These are phyloP conservation scores for Cerastis rubricosa DNA, from an alignment of 2,888 invertebrate species.

Conservation along the genomic window DNA sequence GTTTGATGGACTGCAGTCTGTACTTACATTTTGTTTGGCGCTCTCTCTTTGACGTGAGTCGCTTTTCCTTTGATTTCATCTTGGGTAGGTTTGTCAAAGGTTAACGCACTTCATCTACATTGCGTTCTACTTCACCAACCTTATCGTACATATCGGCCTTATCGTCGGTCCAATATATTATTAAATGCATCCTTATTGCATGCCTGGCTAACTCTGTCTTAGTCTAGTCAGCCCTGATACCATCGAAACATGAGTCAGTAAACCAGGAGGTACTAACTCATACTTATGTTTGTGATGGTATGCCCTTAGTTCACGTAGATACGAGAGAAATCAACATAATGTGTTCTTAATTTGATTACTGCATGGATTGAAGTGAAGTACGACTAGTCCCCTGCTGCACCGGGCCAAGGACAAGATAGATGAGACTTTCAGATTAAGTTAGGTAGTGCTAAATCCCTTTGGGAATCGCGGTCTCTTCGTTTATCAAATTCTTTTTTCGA, in stretches of 20 bases:
- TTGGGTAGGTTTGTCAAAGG: slow-evolving; percentile 21
- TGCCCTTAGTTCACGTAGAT: background rate
- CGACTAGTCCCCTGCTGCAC: background rate
- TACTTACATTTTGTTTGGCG: slow-evolving; percentile 44
- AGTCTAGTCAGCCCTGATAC: background rate
- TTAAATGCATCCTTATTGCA: background rate
- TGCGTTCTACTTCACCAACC: slow-evolving; percentile 13
- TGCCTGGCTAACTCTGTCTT: no score
- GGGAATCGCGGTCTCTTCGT: slow-evolving; percentile 7
- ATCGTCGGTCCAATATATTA: background rate
- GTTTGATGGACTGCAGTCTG: background rate
- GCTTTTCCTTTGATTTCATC: slow-evolving; percentile 38
- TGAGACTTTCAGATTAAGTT: slow-evolving; percentile 37
- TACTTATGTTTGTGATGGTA: background rate
- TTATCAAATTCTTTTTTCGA: background rate
- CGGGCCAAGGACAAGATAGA: background rate
- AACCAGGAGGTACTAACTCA: no score
- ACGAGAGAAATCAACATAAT: slow-evolving; percentile 5
- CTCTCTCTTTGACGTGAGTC: slow-evolving; percentile 61
- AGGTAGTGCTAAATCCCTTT: slow-evolving; percentile 5
- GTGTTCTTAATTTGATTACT: slow-evolving; percentile 13
- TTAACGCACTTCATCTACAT: slow-evolving; percentile 30
- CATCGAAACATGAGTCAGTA: no score
- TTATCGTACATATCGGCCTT: background rate
- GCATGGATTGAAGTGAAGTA: slow-evolving; percentile 14